Percentiles rank a stretch among this genome's conserved stretches.
Conservation (phyloP, 2,888 invertebrate species). For the Erebia aethiops region DNA sequence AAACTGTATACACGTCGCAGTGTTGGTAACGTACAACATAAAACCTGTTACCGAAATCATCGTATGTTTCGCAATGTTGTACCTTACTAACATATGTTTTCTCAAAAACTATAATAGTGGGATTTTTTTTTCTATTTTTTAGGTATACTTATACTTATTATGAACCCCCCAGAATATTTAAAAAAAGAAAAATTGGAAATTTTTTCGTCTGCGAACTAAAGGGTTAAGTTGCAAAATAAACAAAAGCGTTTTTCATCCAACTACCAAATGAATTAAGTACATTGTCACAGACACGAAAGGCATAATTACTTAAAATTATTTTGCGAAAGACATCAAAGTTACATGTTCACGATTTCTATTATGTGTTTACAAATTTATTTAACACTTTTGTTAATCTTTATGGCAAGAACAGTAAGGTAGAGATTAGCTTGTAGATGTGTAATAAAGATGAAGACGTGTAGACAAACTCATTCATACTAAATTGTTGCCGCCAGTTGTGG, state of each 20-base stretch:
- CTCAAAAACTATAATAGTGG: too few relatives aligned
- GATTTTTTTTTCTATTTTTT: too few relatives aligned
- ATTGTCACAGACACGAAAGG: conserved; percentile 31
- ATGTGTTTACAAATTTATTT: conserved; percentile 51
- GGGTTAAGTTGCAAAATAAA: neutral
- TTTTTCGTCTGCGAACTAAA: too few relatives aligned
- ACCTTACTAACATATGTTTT: too few relatives aligned
- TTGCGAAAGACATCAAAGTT: conserved; percentile 57
- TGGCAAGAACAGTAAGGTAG: conserved; percentile 42
- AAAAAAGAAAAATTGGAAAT: too few relatives aligned
- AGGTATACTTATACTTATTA: too few relatives aligned
- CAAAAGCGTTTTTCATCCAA: conserved; percentile 1
- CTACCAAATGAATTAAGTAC: neutral
- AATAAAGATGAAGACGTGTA: conserved; percentile 57
- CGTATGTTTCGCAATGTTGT: too few relatives aligned
- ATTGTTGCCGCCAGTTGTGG: conserved; percentile 66
- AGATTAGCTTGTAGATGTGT: conserved; percentile 39
- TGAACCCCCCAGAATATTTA: too few relatives aligned
- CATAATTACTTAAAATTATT: conserved; percentile 47
- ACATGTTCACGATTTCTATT: conserved; percentile 67
- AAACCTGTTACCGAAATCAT: too few relatives aligned
- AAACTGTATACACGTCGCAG: too few relatives aligned
- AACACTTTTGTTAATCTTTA: conserved; percentile 38
- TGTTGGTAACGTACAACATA: too few relatives aligned
- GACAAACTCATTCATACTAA: conserved; percentile 64